phyloP scores from a whole-genome alignment of 30 jellyfish, hydroid and myxozoan genomes.

The Pelagia noctiluca region DNA sequence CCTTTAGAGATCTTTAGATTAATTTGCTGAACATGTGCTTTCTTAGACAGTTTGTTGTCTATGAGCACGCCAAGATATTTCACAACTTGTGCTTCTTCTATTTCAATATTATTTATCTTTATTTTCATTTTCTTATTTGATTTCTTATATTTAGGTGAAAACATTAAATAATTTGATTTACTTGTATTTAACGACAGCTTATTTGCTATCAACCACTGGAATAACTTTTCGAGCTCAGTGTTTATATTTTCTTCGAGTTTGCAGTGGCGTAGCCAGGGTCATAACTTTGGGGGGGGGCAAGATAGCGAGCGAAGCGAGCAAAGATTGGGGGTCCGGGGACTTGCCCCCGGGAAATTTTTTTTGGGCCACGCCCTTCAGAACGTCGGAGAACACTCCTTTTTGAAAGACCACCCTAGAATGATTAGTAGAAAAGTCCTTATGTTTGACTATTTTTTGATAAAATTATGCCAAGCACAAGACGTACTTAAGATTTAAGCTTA shows the following conservation, averaged over 20 bases:
- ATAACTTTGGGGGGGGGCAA: too few species aligned
- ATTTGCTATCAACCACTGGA: slow-evolving; percentile 2
- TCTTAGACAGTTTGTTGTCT: slow-evolving; percentile 35
- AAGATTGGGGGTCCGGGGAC: too few species aligned
- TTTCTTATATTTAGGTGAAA: background rate
- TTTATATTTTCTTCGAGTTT: background rate
- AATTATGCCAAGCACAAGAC: too few species aligned
- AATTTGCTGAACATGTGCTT: slow-evolving; percentile 20
- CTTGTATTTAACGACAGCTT: background rate
- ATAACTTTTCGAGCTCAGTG: background rate
- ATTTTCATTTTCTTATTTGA: background rate
- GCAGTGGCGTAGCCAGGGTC: too few species aligned
- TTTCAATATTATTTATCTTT: background rate
- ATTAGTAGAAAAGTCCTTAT: too few species aligned
- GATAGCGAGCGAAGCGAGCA: too few species aligned
- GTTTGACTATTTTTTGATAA: too few species aligned
- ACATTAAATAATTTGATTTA: background rate
- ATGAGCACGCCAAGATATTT: slow-evolving; percentile 21
- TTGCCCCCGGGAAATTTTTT: too few species aligned
- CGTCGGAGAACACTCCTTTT: too few species aligned
- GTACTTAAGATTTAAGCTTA: too few species aligned
- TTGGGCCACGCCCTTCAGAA: too few species aligned
- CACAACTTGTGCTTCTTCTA: background rate
- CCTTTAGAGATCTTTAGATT: slow-evolving; percentile 39
- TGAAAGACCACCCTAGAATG: too few species aligned